Conservation (phyloP, 2,113 vertebrate species). For the Brienomyrus longianalis region DNA sequence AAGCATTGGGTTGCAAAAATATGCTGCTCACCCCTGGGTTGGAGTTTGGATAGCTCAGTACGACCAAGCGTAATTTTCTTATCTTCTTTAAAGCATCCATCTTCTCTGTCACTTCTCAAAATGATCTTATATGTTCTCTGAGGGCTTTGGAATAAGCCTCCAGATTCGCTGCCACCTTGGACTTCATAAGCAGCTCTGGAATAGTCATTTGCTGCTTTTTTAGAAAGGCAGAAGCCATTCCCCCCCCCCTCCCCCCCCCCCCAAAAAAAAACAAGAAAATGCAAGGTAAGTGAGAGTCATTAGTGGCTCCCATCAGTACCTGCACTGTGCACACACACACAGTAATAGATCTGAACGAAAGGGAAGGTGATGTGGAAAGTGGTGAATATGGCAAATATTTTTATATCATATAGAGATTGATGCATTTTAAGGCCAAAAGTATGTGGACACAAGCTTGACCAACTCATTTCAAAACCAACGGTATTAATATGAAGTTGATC, state of each 20-base stretch:
- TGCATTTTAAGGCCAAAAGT: background rate
- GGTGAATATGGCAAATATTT: background rate
- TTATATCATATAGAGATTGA: background rate
- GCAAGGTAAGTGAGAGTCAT: background rate
- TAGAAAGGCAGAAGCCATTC: background rate
- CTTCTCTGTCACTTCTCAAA: background rate
- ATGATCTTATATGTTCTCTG: background rate
- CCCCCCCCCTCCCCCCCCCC: no score
- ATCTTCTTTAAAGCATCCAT: background rate
- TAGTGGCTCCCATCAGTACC: background rate
- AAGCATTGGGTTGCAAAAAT: background rate
- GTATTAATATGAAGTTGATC: background rate
- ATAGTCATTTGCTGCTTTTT: background rate
- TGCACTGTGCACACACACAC: background rate
- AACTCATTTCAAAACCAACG: background rate
- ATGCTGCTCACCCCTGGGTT: background rate
- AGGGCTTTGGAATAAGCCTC: background rate
- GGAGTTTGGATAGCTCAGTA: background rate
- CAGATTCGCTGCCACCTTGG: background rate
- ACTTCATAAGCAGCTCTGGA: background rate
- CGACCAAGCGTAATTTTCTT: background rate
- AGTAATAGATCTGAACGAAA: background rate
- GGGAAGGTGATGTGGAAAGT: background rate
- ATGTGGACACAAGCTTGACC: background rate
- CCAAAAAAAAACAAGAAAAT: background rate